Base-by-base conservation (phyloP, 2,888 invertebrate species). In the Heteromyza rotundicornis region DNA sequence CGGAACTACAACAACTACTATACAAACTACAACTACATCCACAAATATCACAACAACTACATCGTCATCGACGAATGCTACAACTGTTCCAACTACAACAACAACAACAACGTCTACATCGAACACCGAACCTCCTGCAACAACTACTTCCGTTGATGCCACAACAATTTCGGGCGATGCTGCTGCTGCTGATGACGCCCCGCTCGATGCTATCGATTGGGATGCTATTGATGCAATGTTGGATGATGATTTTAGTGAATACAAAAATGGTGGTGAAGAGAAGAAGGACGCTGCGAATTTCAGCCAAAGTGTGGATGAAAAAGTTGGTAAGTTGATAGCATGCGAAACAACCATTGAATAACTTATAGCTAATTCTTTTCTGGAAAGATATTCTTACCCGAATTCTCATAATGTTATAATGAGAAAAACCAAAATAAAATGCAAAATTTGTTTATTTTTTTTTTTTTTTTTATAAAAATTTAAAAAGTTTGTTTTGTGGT, bases 291-390 rank as follows among this genome's bases (percentile, higher is more conserved):
- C 73, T 47, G 73, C 77, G 57, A 80, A 88, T 70, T 92, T 92
- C 79, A 90, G 91, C 60, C 87, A 93, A 73, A 92, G 92, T 84
- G 86, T 92, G 10, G 94, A 94, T 76, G 94, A 95, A 81, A 94
- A 94, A 89, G 89, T 87, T 74, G 90, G 90, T 90, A 77, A 86
- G 85, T 72, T 12, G 1, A 52, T n/a, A n/a, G n/a, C n/a, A n/a
- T n/a, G n/a, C n/a, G n/a, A n/a, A n/a, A n/a, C n/a, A n/a, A n/a
- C n/a, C n/a, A n/a, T n/a, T n/a, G n/a, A n/a, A n/a, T n/a, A n/a
- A n/a, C n/a, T n/a, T n/a, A n/a, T n/a, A n/a, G n/a, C n/a, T n/a
- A n/a, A n/a, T n/a, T n/a, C n/a, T n/a, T n/a, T n/a, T n/a, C n/a
- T n/a, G n/a, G n/a, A n/a, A n/a, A n/a, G n/a, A n/a, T n/a, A n/a